Evolutionary conservation across 2,113 vertebrate genomes (phyloP), one percentile per base, ranked within the genome.

Genomic region (Vulpes vulpes): DNA sequence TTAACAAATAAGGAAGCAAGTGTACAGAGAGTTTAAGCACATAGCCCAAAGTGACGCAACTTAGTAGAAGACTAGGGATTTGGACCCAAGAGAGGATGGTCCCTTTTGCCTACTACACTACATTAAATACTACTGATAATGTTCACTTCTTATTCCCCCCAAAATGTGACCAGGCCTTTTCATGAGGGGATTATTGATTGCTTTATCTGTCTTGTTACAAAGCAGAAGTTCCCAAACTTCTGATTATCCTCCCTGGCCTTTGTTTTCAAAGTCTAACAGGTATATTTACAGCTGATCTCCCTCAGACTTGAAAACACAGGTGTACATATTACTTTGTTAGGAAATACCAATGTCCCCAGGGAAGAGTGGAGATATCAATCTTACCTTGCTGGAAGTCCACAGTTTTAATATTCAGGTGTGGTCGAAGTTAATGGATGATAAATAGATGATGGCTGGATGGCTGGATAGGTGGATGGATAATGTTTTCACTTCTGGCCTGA

Each of bases 191-290:
- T n/a, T 82, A 59, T 82, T 73, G 14, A 43, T 62, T 78, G 11
- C 1, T 32, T 96, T 80, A 9, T 43, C 49, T 93, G 16, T 51
- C 9, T 51, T 60, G 43, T 3, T 8, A 93, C 78, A 89, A 93
- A 92, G 14, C 17, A 38, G 35, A 85, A 76, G 8, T 57, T 81
- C 43, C 6, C 49, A 60, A 82, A 60, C 3, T 59, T 22, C 59
- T 85, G 4, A 35, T 0, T 19, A 32, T 1, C 1, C 0, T n/a
- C 0, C 1, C 19, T 76, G 38, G 43, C 1, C 4, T 81, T 95
- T 86, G 12, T 85, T 96, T 69, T 79, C 27, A 51, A 79, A 79
- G 60, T 4, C n/a, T 83, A 27, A 16, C 38, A 92, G 8, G 38
- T 81, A 1, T 83, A 0, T 53, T 30, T 80, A 60, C 17, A 62